These are phyloP conservation scores for Bovichtus diacanthus DNA, from an alignment of 2,797 vertebrate genomes.

Conservation along the genomic window DNA sequence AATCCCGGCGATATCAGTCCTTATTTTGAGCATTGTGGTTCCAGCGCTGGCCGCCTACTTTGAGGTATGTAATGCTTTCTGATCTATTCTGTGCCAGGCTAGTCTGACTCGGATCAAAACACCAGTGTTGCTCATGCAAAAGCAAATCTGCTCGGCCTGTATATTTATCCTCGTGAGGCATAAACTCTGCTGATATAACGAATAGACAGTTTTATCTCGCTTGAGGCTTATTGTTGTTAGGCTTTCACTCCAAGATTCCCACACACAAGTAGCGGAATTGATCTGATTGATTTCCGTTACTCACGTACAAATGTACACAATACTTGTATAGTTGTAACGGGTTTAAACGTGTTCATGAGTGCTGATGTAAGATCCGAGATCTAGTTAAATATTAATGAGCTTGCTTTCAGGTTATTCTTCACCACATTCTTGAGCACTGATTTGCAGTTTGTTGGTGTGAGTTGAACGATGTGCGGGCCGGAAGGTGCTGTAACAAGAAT, in stretches of 20 bases:
- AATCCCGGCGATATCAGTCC: constrained; percentile 80
- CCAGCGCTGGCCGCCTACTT: constrained; percentile 91
- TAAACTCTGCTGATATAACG: constrained; percentile 6
- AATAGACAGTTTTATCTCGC: constrained; percentile 13
- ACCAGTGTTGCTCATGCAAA: not conserved
- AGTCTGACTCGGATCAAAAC: not conserved
- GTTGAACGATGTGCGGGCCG: constrained; percentile 42
- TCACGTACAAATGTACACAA: not conserved
- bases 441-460: constrained; percentile 40
- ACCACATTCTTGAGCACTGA: constrained; percentile 23
- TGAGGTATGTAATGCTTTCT: constrained; percentile 84
- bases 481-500: constrained; percentile 55
- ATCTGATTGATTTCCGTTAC: not conserved
- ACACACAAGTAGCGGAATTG: constrained; percentile 14
- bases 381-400: constrained; percentile 22
- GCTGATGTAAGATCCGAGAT: not conserved
- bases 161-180: constrained; percentile 21
- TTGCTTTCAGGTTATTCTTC: constrained; percentile 1
- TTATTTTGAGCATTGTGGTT: constrained; percentile 86
- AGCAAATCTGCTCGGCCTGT: constrained; percentile 15
- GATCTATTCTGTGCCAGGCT: constrained; percentile 7
- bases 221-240: constrained; percentile 5
- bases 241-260: not conserved
- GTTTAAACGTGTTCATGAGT: not conserved
- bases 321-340: not conserved